Base-by-base conservation (phyloP, 35 echinoderm and acorn worm species). In the Diadema setosum region DNA sequence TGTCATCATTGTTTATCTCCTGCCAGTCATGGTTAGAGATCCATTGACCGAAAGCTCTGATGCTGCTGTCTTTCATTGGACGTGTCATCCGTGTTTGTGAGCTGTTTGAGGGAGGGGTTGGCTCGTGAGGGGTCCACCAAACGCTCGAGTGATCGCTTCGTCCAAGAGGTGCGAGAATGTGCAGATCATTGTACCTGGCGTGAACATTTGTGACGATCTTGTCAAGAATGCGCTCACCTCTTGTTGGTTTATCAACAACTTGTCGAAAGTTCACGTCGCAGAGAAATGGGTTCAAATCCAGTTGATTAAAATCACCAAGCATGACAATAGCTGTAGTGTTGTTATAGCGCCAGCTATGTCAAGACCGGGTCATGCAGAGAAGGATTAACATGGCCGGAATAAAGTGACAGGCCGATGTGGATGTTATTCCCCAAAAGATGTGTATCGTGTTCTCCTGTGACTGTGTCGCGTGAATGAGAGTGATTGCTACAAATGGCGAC, bases 261-360 rank as follows among this genome's bases (percentile, higher is more conserved):
- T 90, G 88, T 49, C 34, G 5, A 18, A 90, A 90, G 6, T 5
- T 5, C 18, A 23, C 6, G 33, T 82, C 64, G 6, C 34, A 9
- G 18, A 60, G 39, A 5, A 90, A 37, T 2, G 35, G 29, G n/a
- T 31, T 30, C 5, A 67, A 55, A 20, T 90, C 80, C n/a, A 90
- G 27, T 46, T 33, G 25, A 43, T 90, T 90, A 34, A 90, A 83
- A 39, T 90, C 88, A 15, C 88, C 88, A 34, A 82, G 11, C n/a
- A n/a, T n/a, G n/a, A n/a, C n/a, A n/a, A n/a, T n/a, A n/a, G n/a
- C n/a, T n/a, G n/a, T n/a, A n/a, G n/a, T n/a, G n/a, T n/a, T n/a
- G n/a, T n/a, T n/a, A n/a, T n/a, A n/a, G n/a, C n/a, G n/a, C n/a
- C n/a, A n/a, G n/a, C n/a, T n/a, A n/a, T n/a, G n/a, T n/a, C n/a